A percentile compares a stretch with the other conserved stretches of the same genome.
These are phyloP conservation scores for Incurvaria masculella DNA, from an alignment of 2,888 invertebrate species.

Conservation along the genomic window DNA sequence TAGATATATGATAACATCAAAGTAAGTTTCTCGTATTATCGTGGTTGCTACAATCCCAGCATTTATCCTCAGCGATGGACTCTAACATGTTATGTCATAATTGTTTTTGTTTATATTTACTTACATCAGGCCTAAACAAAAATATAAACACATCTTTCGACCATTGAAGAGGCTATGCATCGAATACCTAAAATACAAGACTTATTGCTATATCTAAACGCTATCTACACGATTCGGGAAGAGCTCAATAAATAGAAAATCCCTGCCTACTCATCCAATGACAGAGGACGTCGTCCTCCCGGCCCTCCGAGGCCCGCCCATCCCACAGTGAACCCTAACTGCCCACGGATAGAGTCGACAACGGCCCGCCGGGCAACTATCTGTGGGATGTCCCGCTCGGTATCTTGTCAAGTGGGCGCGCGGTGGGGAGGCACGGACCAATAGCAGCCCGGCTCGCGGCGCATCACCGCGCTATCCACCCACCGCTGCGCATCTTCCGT, in stretches of 20 bases:
- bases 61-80: no score
- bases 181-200: no score
- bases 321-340: slow-evolving; percentile 24
- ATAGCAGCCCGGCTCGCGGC: slow-evolving; percentile 32
- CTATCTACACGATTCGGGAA: no score
- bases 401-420: slow-evolving; percentile 55
- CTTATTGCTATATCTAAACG: no score
- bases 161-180: no score
- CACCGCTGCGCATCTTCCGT: slow-evolving; percentile 40
- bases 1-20: no score
- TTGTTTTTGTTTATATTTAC: no score
- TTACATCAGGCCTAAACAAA: no score
- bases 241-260: slow-evolving; percentile 30
- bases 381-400: slow-evolving; percentile 44
- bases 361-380: slow-evolving; percentile 18
- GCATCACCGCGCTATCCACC: slow-evolving; percentile 44
- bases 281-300: slow-evolving; percentile 48
- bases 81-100: no score
- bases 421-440: slow-evolving; percentile 31
- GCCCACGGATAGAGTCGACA: slow-evolving; percentile 17
- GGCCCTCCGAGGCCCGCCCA: slow-evolving; percentile 33
- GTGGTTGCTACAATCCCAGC: no score
- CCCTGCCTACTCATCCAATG: slow-evolving; percentile 48
- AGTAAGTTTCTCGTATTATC: no score
- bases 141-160: no score